Conservation (phyloP, 2,797 vertebrate genomes). For the Sus cebifrons region DNA sequence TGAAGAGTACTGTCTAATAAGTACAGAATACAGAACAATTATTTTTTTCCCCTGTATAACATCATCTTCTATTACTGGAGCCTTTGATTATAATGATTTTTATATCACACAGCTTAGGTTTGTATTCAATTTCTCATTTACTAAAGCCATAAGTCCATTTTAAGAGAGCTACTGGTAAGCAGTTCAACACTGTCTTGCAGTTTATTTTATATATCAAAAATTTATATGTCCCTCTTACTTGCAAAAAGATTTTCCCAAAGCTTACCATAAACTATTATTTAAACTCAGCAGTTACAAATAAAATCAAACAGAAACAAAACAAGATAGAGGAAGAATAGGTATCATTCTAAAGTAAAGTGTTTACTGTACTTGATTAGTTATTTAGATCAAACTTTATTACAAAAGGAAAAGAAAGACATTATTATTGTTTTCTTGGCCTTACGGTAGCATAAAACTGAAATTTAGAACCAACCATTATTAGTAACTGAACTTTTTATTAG, state of each 20-base stretch:
- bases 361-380: not conserved
- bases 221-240: not conserved
- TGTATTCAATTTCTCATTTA: not conserved
- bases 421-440: not conserved
- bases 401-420: not conserved
- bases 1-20: not conserved
- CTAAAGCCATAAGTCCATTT: not conserved
- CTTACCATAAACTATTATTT: constrained; percentile 51
- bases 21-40: not conserved
- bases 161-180: not conserved
- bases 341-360: not conserved
- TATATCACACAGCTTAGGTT: not conserved
- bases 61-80: constrained; percentile 24
- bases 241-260: not conserved
- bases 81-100: not conserved
- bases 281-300: constrained; percentile 2
- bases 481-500: not conserved
- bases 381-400: not conserved
- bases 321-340: constrained; percentile 22
- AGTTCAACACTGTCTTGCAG: not conserved
- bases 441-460: not conserved
- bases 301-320: not conserved
- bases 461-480: not conserved
- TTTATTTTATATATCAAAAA: constrained; percentile 42
- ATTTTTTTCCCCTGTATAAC: not conserved